phyloP scores from a whole-genome alignment of 2,113 vertebrate genomes.

The Scalopus aquaticus region DNA sequence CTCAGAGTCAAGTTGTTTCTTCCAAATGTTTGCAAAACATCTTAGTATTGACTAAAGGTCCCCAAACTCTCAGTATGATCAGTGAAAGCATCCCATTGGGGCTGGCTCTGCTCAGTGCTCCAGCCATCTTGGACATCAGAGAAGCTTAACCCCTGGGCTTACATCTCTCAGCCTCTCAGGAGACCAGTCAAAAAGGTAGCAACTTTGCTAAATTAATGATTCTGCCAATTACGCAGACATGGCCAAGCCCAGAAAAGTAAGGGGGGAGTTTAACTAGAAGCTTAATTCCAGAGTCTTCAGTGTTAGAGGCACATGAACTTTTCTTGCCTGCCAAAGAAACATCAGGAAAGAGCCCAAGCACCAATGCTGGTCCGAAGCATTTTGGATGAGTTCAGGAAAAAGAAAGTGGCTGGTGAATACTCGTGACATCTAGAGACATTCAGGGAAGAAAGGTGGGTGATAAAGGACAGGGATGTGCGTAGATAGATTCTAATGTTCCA shows the following conservation, averaged over 20 bases:
- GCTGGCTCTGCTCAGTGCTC: neutral
- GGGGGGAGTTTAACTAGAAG: neutral
- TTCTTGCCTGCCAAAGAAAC: conserved; percentile 18
- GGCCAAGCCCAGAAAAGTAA: neutral
- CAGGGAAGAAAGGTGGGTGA: conserved; percentile 21
- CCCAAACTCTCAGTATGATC: conserved; percentile 46
- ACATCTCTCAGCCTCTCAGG: conserved; percentile 32
- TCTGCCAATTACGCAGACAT: conserved; percentile 40
- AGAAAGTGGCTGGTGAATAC: neutral
- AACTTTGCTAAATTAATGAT: conserved; percentile 43
- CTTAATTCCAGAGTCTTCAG: conserved; percentile 57
- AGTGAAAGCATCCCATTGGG: neutral
- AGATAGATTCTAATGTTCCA: neutral
- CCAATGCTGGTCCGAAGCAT: neutral
- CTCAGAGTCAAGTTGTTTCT: conserved; percentile 5
- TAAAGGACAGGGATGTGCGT: neutral
- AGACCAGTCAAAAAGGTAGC: conserved; percentile 43
- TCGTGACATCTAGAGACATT: conserved; percentile 24
- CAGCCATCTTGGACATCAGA: neutral
- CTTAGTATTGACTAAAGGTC: neutral
- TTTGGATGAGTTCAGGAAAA: neutral
- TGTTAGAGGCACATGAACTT: neutral
- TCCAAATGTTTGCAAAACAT: conserved; percentile 22
- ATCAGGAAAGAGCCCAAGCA: conserved; percentile 10
- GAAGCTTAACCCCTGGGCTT: neutral